phyloP scores from a whole-genome alignment of 2,888 invertebrate species.

The Chymomyza amoena region DNA sequence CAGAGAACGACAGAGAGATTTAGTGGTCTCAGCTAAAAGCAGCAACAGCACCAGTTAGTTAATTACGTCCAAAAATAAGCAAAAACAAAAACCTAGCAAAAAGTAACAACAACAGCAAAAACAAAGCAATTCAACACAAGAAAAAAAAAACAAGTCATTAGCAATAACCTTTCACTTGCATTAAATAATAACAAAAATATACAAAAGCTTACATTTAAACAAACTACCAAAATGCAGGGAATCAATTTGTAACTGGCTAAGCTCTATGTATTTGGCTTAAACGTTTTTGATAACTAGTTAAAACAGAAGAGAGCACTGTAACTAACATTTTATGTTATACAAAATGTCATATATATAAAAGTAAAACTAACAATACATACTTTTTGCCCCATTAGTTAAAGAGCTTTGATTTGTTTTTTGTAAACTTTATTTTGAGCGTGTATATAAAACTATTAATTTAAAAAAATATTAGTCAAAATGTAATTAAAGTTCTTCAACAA shows the following conservation, averaged over 20 bases:
- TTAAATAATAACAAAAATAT: neutral
- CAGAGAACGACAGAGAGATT: neutral
- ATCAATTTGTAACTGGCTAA: neutral
- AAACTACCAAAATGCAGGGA: neutral
- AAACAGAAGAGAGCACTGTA: too few species aligned
- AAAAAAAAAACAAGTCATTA: neutral
- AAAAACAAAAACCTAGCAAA: neutral
- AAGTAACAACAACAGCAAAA: conserved; percentile 1
- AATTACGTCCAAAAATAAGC: conserved; percentile 1
- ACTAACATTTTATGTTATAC: too few species aligned
- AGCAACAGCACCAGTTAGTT: neutral
- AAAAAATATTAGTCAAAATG: neutral
- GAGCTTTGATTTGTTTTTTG: too few species aligned
- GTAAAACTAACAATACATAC: too few species aligned
- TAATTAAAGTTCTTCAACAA: neutral
- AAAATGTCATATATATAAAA: too few species aligned
- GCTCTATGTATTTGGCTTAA: too few species aligned
- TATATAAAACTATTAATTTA: too few species aligned
- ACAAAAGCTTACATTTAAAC: neutral
- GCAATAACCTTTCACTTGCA: neutral
- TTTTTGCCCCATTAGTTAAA: too few species aligned
- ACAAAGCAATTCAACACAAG: neutral
- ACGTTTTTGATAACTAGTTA: too few species aligned
- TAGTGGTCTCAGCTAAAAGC: neutral
- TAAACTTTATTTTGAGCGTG: too few species aligned